Evolutionary conservation across 1,140 invertebrate genomes (phyloP), one percentile per base, ranked within the genome.

Genomic region (Belonocnema kinseyi): DNA sequence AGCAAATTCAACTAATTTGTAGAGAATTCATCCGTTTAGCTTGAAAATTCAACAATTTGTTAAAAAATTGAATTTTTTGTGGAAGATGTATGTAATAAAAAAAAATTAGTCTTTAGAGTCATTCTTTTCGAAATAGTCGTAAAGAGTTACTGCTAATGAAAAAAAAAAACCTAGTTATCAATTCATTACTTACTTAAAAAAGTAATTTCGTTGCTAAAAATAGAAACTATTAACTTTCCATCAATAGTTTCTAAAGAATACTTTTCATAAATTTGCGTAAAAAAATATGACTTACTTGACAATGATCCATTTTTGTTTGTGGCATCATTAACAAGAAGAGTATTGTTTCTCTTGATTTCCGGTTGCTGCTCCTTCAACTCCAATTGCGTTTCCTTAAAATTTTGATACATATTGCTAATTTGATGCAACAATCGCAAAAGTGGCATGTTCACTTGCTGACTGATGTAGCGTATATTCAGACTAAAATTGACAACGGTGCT

Each of bases 361-460:
- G 88, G 87, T 46, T 94, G 94, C 80, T 95, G 96, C 80, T 94
- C 95, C 85, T 94, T 95, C 71, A 99, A 92, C 83, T 98, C 97
- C 84, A 96, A 95, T 88, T 97, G 96, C 2, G 98, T 98, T 86
- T 98, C 97, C 86, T 98, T 97, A 6, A 98, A 97, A 91, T 99
- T 99, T 90, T 98, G 97, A 91, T 99, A 98, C 97, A 99, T 98
- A 79, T 98, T 98, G 81, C 96, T 97, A 81, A 99, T 98, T 92
- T 99, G 98, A 92, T 99, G 97, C 53, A 99, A 92, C 26, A 99
- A 92, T 75, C 98, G 92, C 26, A 99, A 90, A 52, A 99, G 90
- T 0, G 98, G 97, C 97, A 99, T 99, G 88, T 99, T 99, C 10
- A 98, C 96, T 91, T 97, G 96, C 86, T 98, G 97, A 75, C 96